Base-by-base conservation (phyloP, 2,888 invertebrate species). In the Cephus pygmeus region DNA sequence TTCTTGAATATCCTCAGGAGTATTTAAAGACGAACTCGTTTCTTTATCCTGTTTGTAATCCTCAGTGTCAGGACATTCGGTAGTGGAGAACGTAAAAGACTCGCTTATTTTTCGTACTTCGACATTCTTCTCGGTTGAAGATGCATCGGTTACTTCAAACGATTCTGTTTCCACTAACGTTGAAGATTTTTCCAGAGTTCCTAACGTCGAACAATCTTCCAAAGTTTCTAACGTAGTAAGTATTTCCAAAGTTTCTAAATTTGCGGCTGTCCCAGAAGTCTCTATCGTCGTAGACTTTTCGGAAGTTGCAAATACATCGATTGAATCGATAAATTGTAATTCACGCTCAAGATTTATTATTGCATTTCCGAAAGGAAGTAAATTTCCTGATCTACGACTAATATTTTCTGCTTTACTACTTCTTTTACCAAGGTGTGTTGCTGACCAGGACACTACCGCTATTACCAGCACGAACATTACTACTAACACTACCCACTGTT, bases 401-500 rank as follows among this genome's bases (percentile, higher is more conserved):
- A 40, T 56, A 56, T 23, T 56, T 56, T 56, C 23, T 56, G 23
- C 56, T 56, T 56, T 56, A 6, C 9, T 56, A 23, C 23, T 56
- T 31, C 31, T 80, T 31, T 40, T 79, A 12, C 81, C 82, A 33
- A 85, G 76, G 30, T 81, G 73, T 12, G 81, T 71, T 4, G 77
- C 30, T 6, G 77, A 75, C 69, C 79, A 79, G 12, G 71, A 74
- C 15, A 85, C 81, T 33, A 78, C 23, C 12, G n/a, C 11, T 4
- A 85, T 23, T 34, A 86, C 35, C 4, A 68, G 12, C 0, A 81
- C 31, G 40, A 86, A 80, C 40, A 82, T 34, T 11, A 34, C 1
- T n/a, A 83, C 34, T 1, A 82, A 81, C n/a, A 80, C 35, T 30
- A 71, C 34, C 82, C 85, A 85, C 71, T 85, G 83, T 23, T 56